Conservation (phyloP, 1,140 invertebrate genomes). For the Centruroides sculpturatus region DNA sequence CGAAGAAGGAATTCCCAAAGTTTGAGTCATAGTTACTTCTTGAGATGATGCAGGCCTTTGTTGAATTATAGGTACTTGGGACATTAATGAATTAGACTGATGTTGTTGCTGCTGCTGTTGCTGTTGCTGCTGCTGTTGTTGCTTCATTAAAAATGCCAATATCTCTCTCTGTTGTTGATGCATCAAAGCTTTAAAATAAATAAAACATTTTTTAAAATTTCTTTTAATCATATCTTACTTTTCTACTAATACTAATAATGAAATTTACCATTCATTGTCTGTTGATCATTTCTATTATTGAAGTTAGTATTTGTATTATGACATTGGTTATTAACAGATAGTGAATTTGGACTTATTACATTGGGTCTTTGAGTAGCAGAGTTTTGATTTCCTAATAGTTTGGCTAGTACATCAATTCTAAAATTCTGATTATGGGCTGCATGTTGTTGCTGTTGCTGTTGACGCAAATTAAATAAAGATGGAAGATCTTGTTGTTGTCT, state of each 20-base stretch:
- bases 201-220: neutral
- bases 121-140: conserved; percentile 54
- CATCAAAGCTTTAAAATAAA: neutral
- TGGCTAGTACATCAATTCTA: conserved; percentile 8
- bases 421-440: conserved; percentile 14
- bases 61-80: neutral
- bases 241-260: neutral
- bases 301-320: too few species aligned
- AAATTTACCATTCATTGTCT: neutral
- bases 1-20: conserved; percentile 5
- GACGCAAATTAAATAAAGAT: conserved; percentile 1
- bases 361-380: too few species aligned
- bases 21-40: conserved; percentile 10
- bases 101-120: conserved; percentile 27
- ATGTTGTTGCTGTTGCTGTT: conserved; percentile 23
- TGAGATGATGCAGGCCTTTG: conserved; percentile 7
- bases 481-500: too few species aligned
- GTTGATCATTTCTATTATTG: conserved; percentile 5
- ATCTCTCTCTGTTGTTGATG: conserved; percentile 8
- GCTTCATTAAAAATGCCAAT: conserved; percentile 37
- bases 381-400: conserved; percentile 1
- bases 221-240: neutral
- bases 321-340: too few species aligned
- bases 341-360: too few species aligned
- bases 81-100: neutral